Percentiles rank a stretch among this genome's conserved stretches.
These are phyloP conservation scores for Platalea minor DNA, from an alignment of 2,797 vertebrate species.

Conservation along the genomic window DNA sequence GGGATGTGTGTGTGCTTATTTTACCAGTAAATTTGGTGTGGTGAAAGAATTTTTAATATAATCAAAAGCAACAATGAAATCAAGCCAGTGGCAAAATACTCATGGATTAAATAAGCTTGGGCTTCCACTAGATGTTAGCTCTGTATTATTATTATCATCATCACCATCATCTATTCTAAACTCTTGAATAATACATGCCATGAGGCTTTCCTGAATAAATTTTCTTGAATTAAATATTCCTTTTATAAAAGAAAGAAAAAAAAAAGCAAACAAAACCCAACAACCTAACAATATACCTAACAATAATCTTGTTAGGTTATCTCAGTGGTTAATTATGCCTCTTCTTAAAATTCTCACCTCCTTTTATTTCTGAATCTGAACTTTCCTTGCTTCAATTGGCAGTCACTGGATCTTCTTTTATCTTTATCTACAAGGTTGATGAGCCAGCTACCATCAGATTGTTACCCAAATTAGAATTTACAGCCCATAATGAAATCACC, in stretches of 20 bases:
- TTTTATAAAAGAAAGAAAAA: neutral
- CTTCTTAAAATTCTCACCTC: neutral
- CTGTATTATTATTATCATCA: neutral
- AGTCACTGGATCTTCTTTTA: slow-evolving; percentile 19
- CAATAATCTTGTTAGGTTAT: neutral
- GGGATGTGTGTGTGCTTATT: neutral
- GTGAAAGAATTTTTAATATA: neutral
- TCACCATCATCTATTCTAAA: neutral
- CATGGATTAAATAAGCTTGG: neutral
- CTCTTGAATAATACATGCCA: slow-evolving; percentile 34
- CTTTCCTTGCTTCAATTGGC: neutral
- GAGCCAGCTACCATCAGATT: slow-evolving; percentile 5
- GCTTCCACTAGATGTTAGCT: neutral
- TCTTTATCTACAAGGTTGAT: slow-evolving; percentile 28
- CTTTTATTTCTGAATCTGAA: neutral
- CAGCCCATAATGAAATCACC: neutral
- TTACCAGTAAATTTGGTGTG: neutral
- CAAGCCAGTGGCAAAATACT: neutral
- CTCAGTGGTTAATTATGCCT: neutral
- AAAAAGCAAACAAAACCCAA: neutral
- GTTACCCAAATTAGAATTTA: slow-evolving; percentile 32
- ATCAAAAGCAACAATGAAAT: slow-evolving; percentile 7
- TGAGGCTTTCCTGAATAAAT: slow-evolving; percentile 16
- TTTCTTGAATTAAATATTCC: neutral
- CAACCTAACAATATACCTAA: neutral